Evolutionary conservation across 2,797 vertebrate species (phyloP), one percentile per base, ranked within the genome.

Genomic region (Arnoldichthys spilopterus): DNA sequence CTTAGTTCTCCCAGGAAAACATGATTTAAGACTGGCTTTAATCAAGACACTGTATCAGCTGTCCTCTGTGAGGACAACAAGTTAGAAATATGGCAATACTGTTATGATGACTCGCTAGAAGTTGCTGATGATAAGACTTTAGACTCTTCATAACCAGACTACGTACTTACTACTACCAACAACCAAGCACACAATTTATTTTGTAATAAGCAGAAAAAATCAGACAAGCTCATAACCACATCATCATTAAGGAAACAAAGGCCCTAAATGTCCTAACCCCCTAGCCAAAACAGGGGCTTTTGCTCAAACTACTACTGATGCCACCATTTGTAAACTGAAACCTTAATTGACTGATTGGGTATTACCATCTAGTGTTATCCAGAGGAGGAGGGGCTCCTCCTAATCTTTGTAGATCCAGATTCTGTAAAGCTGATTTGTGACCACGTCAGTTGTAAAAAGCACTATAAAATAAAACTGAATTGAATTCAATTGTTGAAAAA

Each of bases 221-320:
- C 12, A 47, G 81, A 85, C 59, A 43, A 82, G 67, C n/a, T 79
- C 70, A 16, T 4, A 45, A 73, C 15, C 37, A 66, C 40, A 82
- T 70, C 32, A 28, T 75, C 56, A 45, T 88, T 80, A 80, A 79
- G 84, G 59, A 72, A 69, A 85, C 79, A 67, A 84, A 81, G 26
- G 58, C 54, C 75, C 85, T 81, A 43, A 37, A 37, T 37, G 34
- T 37, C 34, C 34, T 37, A 37, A n/a, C n/a, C n/a, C n/a, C n/a
- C n/a, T n/a, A n/a, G n/a, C n/a, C n/a, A n/a, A n/a, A n/a, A n/a
- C n/a, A n/a, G n/a, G n/a, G n/a, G n/a, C n/a, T n/a, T n/a, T n/a
- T n/a, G n/a, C n/a, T n/a, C n/a, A n/a, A n/a, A n/a, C n/a, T n/a
- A n/a, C n/a, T n/a, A n/a, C n/a, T n/a, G n/a, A n/a, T n/a, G n/a